These are phyloP conservation scores for Daphoenositta chrysoptera DNA, from an alignment of 2,113 vertebrate genomes.

Conservation along the genomic window DNA sequence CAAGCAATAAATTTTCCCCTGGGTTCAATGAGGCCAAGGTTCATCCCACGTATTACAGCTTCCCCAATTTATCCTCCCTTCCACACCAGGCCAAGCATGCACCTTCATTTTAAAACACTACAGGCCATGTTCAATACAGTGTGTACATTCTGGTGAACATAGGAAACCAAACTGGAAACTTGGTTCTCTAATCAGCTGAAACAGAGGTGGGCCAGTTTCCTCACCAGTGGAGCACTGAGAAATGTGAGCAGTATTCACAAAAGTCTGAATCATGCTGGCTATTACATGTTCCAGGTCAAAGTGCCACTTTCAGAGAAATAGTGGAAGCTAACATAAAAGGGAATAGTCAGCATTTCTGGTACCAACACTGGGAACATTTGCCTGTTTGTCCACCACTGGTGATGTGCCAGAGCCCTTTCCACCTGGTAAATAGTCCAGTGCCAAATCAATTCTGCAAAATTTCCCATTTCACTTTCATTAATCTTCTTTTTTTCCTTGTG, in stretches of 20 bases:
- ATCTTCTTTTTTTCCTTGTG: not conserved
- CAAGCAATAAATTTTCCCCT: not conserved
- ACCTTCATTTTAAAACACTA: not conserved
- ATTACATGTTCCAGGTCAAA: not conserved
- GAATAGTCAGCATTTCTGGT: not conserved
- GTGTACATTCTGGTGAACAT: not conserved
- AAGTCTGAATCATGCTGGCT: not conserved
- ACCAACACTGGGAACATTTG: not conserved
- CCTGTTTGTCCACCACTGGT: not conserved
- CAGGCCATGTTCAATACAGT: not conserved
- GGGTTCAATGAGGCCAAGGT: not conserved
- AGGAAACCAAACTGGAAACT: not conserved
- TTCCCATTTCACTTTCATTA: not conserved
- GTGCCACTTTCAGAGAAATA: not conserved
- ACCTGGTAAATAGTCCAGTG: not conserved
- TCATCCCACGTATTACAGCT: not conserved
- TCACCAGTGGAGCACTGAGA: not conserved
- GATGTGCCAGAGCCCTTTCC: not conserved
- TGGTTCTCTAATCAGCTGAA: not conserved
- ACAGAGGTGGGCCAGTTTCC: not conserved
- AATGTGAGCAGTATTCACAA: not conserved
- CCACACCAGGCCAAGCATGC: not conserved
- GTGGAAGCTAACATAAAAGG: not conserved
- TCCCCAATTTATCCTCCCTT: not conserved
- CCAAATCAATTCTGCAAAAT: not conserved